phyloP scores from a whole-genome alignment of 1,140 invertebrate species.

The Daktulosphaira vitifoliae region DNA sequence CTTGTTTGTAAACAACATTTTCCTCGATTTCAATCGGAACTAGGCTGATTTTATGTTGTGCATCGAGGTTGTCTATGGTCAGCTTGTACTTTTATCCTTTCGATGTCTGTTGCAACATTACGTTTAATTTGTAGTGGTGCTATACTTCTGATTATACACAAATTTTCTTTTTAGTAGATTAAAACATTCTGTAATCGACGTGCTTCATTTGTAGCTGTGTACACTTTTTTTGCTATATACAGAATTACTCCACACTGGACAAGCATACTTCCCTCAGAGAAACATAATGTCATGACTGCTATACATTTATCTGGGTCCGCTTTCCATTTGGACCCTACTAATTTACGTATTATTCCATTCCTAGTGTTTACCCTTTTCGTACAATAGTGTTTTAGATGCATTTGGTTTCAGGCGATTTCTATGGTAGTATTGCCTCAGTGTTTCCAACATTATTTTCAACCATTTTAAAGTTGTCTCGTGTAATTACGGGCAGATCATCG shows the following conservation, averaged over 20 bases:
- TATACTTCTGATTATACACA: conserved; percentile 1
- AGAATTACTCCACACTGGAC: conserved; percentile 4
- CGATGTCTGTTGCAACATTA: not conserved
- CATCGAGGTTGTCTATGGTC: no score
- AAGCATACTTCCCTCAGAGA: not conserved
- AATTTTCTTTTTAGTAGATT: conserved; percentile 34
- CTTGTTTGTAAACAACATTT: conserved; percentile 6
- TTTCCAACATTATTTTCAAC: conserved; percentile 11
- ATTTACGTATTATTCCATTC: conserved; percentile 8
- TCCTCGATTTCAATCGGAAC: conserved; percentile 9
- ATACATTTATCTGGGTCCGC: not conserved
- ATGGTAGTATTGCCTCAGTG: not conserved
- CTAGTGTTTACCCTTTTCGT: not conserved
- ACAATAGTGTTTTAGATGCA: not conserved
- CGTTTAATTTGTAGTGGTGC: conserved; percentile 12
- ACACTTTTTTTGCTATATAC: not conserved
- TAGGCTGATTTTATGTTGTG: not conserved
- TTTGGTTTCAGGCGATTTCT: conserved; percentile 8
- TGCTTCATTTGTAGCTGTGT: not conserved
- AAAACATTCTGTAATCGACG: conserved; percentile 47
- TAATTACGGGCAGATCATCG: conserved; percentile 37
- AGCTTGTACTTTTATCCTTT: not conserved
- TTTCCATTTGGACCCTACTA: conserved; percentile 9
- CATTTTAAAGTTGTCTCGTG: conserved; percentile 4
- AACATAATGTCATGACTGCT: not conserved